Conservation (phyloP, 2,888 invertebrate species). For the Parapristionchus giblindavisi region DNA sequence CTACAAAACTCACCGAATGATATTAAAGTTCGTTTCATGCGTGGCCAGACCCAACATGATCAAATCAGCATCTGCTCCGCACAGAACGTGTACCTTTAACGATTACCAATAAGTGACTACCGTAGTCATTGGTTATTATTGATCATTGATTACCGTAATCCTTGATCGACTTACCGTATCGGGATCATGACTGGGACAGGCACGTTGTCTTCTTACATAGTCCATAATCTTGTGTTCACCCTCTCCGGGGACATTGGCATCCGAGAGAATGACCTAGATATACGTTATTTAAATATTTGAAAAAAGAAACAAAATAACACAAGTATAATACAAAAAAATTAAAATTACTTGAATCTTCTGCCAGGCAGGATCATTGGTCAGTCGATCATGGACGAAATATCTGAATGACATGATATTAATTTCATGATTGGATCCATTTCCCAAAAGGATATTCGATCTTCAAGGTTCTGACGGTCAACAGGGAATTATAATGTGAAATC, state of each 20-base stretch:
- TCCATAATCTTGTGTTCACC: slow-evolving; percentile 99
- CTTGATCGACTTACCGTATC: slow-evolving; percentile 80
- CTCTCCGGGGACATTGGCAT: slow-evolving; percentile 97
- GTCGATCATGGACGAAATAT: slow-evolving; percentile 80
- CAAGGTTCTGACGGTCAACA: too few species aligned
- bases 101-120: neutral
- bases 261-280: slow-evolving; percentile 83
- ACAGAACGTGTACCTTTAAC: slow-evolving; percentile 81
- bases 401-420: slow-evolving; percentile 41
- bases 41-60: slow-evolving; percentile 97
- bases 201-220: slow-evolving; percentile 90
- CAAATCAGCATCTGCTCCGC: slow-evolving; percentile 93
- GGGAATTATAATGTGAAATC: too few species aligned
- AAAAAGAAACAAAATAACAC: too few species aligned
- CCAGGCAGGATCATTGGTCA: slow-evolving; percentile 96
- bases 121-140: neutral
- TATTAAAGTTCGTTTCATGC: slow-evolving; percentile 98
- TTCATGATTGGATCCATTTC: too few species aligned
- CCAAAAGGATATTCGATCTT: too few species aligned
- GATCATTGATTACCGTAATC: slow-evolving; percentile 66
- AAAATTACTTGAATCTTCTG: slow-evolving; percentile 81
- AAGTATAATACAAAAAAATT: neutral
- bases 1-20: slow-evolving; percentile 76
- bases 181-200: slow-evolving; percentile 86
- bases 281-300: too few species aligned